These are phyloP conservation scores for Phyto melanocephala DNA, from an alignment of 2,888 invertebrate species.

Conservation along the genomic window DNA sequence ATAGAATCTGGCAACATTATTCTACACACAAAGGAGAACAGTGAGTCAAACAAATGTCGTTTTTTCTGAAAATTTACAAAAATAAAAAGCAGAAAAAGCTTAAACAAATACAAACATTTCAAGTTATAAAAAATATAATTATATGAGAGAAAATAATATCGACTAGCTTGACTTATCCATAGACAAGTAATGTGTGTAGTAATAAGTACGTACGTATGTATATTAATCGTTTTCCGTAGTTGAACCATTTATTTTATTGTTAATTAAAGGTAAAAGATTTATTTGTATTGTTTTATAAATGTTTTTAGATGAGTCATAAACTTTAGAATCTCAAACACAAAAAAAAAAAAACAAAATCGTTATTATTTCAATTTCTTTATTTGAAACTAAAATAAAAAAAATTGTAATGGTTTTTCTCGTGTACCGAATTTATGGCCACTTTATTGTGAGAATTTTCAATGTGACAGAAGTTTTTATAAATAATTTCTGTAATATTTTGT, in stretches of 20 bases:
- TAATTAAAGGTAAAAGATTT: slow-evolving; percentile 6
- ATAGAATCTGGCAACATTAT: too few relatives aligned
- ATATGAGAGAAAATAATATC: slow-evolving; percentile 8
- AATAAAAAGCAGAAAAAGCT: slow-evolving; percentile 39
- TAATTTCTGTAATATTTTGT: too few relatives aligned
- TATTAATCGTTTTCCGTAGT: not conserved
- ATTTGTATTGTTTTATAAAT: slow-evolving; percentile 42
- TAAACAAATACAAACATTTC: slow-evolving; percentile 2
- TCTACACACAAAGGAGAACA: not conserved
- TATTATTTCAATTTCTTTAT: not conserved
- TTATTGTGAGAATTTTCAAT: slow-evolving; percentile 19
- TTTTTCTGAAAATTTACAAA: slow-evolving; percentile 50
- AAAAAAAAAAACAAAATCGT: not conserved
- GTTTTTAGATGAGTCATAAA: slow-evolving; percentile 41
- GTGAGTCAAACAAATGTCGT: slow-evolving; percentile 48
- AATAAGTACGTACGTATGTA: not conserved
- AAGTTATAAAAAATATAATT: not conserved
- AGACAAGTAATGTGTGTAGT: not conserved
- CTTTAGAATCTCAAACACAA: slow-evolving; percentile 23
- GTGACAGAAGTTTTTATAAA: too few relatives aligned
- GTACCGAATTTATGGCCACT: slow-evolving; percentile 35
- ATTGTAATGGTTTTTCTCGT: too few relatives aligned
- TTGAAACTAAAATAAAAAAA: not conserved
- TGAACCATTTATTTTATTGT: not conserved
- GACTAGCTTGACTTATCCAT: not conserved